Percentiles rank a stretch among this genome's conserved stretches.
phyloP scores from a whole-genome alignment of 2,113 vertebrate genomes.

The Scophthalmus maximus region DNA sequence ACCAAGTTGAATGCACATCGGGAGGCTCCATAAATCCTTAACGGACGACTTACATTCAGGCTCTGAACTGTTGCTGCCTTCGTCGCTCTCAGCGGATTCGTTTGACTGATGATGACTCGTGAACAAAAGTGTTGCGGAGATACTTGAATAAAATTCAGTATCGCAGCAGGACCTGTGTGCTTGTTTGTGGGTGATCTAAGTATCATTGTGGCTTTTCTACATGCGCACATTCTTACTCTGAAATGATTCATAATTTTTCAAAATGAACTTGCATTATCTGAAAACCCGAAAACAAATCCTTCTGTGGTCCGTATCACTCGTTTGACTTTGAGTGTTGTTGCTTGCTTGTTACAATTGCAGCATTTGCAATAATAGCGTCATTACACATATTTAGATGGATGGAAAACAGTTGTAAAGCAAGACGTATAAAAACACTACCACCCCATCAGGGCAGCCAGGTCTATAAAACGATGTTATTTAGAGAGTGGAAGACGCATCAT shows the following conservation, averaged over 20 bases:
- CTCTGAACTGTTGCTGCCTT: constrained; percentile 67
- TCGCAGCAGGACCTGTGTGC: constrained; percentile 47
- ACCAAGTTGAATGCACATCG: constrained; percentile 67
- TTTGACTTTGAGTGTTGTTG: background rate
- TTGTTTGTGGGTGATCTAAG: constrained; percentile 16
- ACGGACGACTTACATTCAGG: constrained; percentile 57
- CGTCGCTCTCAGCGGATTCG: constrained; percentile 63
- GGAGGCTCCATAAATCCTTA: constrained; percentile 56
- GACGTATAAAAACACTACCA: constrained; percentile 5
- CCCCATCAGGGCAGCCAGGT: background rate
- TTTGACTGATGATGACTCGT: constrained; percentile 73
- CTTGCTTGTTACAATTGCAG: background rate
- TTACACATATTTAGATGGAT: constrained; percentile 26
- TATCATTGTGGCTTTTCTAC: background rate
- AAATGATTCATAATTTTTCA: no score
- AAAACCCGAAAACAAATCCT: no score
- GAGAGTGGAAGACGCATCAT: background rate
- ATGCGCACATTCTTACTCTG: background rate
- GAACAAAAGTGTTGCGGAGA: constrained; percentile 74
- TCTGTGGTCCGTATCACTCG: background rate
- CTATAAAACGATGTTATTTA: constrained; percentile 21
- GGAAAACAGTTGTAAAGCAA: constrained; percentile 10
- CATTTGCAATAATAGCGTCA: constrained; percentile 7
- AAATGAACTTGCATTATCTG: no score
- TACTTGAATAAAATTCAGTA: constrained; percentile 84